Base-by-base conservation (phyloP, 2,113 vertebrate species). In the Chaetura pelagica region DNA sequence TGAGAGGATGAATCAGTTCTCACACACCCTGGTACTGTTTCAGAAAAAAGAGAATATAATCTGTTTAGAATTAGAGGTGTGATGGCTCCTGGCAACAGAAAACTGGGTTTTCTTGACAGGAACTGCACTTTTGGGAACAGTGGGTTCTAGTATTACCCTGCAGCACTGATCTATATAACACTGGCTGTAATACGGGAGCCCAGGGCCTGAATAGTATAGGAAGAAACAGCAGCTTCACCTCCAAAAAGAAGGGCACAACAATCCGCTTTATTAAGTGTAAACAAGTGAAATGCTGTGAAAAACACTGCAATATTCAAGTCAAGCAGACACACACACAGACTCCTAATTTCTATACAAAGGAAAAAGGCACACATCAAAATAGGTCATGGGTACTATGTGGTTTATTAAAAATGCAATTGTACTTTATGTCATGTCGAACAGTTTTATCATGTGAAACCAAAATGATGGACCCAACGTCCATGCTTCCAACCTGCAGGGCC, bases 391-490 rank as follows among this genome's bases (percentile, higher is more conserved):
- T 66, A 91, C 10, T 26, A 22, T 0, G 10, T 4, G 6, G 49
- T 92, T 89, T 91, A 93, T 94, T 89, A 78, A 67, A 87, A 89
- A 84, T 30, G 82, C 54, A 52, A 3, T 15, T 67, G 18, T 67
- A 78, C 3, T 32, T 73, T 6, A 51, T 1, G 9, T 73, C 54
- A 0, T 84, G 73, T 21, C 59, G 55, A 91, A 83, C 12, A 34
- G 51, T 21, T 92, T 38, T 51, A 54, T n/a, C 51, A 24, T 4
- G 35, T 7, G 80, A 87, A 87, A 71, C 15, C 34, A 63, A 69
- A 77, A 30, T 3, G 76, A 77, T 23, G 69, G 84, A 71, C 27
- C 73, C 40, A 74, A 29, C 1, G 1, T 22, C 18, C 12, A 8
- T 0, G 4, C 6, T n/a, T 21, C 23, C 51, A 49, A 29, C 15